These are phyloP conservation scores for Tenthredo notha DNA, from an alignment of 2,888 invertebrate genomes.

Conservation along the genomic window DNA sequence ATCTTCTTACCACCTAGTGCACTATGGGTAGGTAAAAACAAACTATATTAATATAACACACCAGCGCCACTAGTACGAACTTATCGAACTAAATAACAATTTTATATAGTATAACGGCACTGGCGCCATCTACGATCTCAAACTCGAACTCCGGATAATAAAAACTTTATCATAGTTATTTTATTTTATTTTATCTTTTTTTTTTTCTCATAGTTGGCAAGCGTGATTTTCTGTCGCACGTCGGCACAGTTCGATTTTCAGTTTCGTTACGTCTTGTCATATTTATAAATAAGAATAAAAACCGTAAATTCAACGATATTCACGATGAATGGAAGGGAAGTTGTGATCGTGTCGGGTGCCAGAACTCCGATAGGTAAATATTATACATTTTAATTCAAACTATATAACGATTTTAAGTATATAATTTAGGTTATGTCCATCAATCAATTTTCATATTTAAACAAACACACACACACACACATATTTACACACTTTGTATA, in stretches of 20 bases:
- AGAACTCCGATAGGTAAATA: conserved; percentile 92
- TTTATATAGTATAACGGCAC: background rate
- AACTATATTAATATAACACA: conserved; percentile 59
- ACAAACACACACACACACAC: background rate
- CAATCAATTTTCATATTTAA: too few species aligned
- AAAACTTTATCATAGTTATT: background rate
- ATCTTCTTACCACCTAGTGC: conserved; percentile 67
- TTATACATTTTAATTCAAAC: conserved; percentile 23
- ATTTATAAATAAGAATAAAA: background rate
- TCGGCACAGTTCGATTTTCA: background rate
- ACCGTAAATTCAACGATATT: background rate
- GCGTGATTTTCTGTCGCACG: too few species aligned
- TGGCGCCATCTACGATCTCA: background rate
- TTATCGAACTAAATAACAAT: background rate
- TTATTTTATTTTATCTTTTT: background rate
- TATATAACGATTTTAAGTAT: too few species aligned
- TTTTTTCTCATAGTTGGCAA: background rate
- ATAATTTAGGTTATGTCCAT: too few species aligned
- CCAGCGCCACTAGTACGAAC: background rate
- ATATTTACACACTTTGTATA: background rate
- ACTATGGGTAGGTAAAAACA: conserved; percentile 77
- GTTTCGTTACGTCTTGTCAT: background rate
- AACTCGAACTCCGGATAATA: background rate
- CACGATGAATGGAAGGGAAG: conserved; percentile 77
- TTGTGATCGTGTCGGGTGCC: conserved; percentile 88